phyloP scores from a whole-genome alignment of 2,113 vertebrate genomes.

The Cottus gobio region DNA sequence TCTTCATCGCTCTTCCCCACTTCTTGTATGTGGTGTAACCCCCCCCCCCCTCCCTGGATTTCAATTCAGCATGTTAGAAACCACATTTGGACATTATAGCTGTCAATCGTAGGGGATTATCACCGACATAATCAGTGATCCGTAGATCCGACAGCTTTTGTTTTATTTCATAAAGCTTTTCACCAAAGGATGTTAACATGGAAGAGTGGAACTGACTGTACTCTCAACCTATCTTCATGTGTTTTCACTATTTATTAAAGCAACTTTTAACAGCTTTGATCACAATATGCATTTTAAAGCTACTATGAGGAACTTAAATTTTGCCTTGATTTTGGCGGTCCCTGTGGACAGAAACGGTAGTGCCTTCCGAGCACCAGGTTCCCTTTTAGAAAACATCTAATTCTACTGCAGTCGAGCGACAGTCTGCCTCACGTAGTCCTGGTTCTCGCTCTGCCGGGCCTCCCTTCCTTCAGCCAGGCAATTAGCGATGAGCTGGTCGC shows the following conservation, averaged over 20 bases:
- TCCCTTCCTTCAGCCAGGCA: not conserved
- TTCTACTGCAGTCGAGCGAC: not conserved
- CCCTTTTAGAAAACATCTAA: not conserved
- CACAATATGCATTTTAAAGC: not conserved
- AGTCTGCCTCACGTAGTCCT: not conserved
- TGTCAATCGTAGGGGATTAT: conserved; percentile 47
- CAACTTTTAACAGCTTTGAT: not conserved
- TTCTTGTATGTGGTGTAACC: conserved; percentile 56
- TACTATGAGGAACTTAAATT: not conserved
- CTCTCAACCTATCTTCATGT: not conserved
- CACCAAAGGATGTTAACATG: not conserved
- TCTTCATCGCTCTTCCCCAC: conserved; percentile 51
- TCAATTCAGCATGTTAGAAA: conserved; percentile 35
- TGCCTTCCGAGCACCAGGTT: not conserved
- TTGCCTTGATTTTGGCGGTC: not conserved
- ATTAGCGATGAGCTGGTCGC: not conserved
- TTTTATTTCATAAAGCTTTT: conserved; percentile 2
- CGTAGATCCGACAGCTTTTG: not conserved
- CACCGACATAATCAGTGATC: not conserved
- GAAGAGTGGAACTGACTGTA: not conserved
- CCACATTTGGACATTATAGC: conserved; percentile 1
- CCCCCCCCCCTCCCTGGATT: conserved; percentile 9
- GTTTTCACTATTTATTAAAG: not conserved
- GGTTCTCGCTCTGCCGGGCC: no score
- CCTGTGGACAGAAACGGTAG: not conserved